Conservation (phyloP, 2,888 invertebrate genomes). For the Zelleria hepariella region DNA sequence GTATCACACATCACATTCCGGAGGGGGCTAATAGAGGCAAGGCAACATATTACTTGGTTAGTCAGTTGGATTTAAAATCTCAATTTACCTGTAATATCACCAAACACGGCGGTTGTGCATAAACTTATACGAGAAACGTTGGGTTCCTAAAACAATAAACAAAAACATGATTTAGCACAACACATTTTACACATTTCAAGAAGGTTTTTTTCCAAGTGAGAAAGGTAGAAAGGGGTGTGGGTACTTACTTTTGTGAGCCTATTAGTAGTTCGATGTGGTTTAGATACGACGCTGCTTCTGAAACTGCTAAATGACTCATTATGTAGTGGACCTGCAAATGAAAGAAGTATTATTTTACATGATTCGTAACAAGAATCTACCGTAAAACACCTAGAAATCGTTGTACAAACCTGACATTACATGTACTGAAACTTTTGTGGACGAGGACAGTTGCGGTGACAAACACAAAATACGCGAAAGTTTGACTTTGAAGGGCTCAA, state of each 20-base stretch:
- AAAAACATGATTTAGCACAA: neutral
- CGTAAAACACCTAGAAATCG: neutral
- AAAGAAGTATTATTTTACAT: slow-evolving; percentile 12
- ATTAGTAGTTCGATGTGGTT: slow-evolving; percentile 54
- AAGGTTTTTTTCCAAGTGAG: neutral
- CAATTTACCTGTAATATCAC: slow-evolving; percentile 47
- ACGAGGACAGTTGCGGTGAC: slow-evolving; percentile 37
- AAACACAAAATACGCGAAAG: slow-evolving; percentile 3
- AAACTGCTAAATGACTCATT: slow-evolving; percentile 62
- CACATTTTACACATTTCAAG: neutral
- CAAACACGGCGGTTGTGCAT: slow-evolving; percentile 37
- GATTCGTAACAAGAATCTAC: neutral
- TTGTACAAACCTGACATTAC: slow-evolving; percentile 63
- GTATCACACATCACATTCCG: too few species aligned
- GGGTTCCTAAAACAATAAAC: slow-evolving; percentile 36
- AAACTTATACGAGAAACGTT: slow-evolving; percentile 42
- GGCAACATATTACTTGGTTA: too few species aligned
- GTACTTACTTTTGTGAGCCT: slow-evolving; percentile 53
- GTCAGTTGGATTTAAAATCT: neutral
- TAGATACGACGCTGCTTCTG: slow-evolving; percentile 56
- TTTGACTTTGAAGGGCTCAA: neutral
- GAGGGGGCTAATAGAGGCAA: too few species aligned
- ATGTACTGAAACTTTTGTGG: slow-evolving; percentile 68
- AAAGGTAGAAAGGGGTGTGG: neutral
- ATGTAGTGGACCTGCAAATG: slow-evolving; percentile 53